Evolutionary conservation across 1,140 invertebrate genomes (phyloP).

Genomic region (Elymnias hypermnestra): DNA sequence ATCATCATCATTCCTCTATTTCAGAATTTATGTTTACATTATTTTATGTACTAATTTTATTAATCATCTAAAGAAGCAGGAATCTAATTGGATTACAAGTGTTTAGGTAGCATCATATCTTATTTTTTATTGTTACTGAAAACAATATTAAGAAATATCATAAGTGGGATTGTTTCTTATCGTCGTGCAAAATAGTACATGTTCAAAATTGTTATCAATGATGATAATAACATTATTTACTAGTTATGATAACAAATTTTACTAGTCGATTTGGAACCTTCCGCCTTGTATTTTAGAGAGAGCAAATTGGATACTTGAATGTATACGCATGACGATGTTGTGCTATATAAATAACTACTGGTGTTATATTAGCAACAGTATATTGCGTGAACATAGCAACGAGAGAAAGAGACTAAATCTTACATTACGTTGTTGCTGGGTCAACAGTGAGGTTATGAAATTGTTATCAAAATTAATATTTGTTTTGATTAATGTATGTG

Average conservation of each 20-base stretch:
- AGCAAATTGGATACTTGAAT: not conserved
- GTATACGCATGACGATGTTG: not conserved
- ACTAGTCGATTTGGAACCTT: not conserved
- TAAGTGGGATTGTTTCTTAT: too few relatives aligned
- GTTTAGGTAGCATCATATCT: too few relatives aligned
- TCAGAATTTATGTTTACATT: too few relatives aligned
- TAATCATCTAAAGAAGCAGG: not conserved
- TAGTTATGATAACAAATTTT: conserved; percentile 4
- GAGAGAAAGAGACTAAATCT: conserved; percentile 12
- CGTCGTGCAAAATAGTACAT: too few relatives aligned
- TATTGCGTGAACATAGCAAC: conserved; percentile 38
- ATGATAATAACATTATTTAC: not conserved
- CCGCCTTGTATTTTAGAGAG: conserved; percentile 9
- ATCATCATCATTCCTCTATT: too few relatives aligned
- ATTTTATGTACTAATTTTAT: not conserved
- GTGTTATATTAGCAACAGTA: conserved; percentile 26
- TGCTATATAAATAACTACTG: not conserved
- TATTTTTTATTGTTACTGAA: too few relatives aligned
- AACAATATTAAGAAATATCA: too few relatives aligned
- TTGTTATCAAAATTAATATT: conserved; percentile 12
- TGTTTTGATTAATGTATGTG: conserved; percentile 4
- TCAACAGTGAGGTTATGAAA: conserved; percentile 50
- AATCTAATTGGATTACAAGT: not conserved
- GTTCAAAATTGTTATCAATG: not conserved
- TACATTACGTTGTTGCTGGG: conserved; percentile 37